Conservation (phyloP, 2,888 invertebrate species). For the Nysson spinosus region DNA sequence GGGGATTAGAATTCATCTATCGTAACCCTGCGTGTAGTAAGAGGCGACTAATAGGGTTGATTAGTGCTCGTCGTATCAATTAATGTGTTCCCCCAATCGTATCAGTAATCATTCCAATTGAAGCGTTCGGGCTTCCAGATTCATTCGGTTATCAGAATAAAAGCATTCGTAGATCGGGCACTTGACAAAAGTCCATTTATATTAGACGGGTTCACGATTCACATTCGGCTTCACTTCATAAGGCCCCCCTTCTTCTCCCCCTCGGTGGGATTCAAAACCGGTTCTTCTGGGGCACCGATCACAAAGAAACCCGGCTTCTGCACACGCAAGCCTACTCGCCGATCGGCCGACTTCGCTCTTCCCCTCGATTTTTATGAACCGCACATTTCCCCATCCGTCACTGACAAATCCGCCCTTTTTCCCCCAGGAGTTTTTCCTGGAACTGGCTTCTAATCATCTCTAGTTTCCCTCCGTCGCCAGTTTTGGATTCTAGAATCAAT, state of each 20-base stretch:
- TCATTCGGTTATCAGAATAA: too few species aligned
- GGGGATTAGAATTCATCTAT: too few species aligned
- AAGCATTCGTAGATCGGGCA: constrained; percentile 12
- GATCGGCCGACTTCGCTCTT: constrained; percentile 29
- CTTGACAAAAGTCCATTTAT: constrained; percentile 47
- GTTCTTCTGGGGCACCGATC: constrained; percentile 66
- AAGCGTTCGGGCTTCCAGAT: too few species aligned
- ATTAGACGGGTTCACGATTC: constrained; percentile 61
- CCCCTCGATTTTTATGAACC: constrained; percentile 35
- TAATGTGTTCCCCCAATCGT: not conserved
- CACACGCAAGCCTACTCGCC: constrained; percentile 35
- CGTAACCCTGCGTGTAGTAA: too few species aligned
- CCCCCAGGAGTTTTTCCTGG: too few species aligned
- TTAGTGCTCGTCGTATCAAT: too few species aligned
- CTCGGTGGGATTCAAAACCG: constrained; percentile 74
- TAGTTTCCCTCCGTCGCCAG: too few species aligned
- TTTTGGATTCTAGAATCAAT: too few species aligned
- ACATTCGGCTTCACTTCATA: constrained; percentile 70
- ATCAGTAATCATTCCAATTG: constrained; percentile 4
- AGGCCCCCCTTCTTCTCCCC: constrained; percentile 57
- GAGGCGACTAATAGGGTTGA: too few species aligned
- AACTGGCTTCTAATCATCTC: too few species aligned
- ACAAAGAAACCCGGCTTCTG: constrained; percentile 66
- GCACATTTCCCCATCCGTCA: constrained; percentile 1
- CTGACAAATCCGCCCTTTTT: not conserved